A percentile compares a stretch with the other conserved stretches of the same genome.
Conservation (phyloP, 2,888 invertebrate genomes). For the Agonum fuliginosum region DNA sequence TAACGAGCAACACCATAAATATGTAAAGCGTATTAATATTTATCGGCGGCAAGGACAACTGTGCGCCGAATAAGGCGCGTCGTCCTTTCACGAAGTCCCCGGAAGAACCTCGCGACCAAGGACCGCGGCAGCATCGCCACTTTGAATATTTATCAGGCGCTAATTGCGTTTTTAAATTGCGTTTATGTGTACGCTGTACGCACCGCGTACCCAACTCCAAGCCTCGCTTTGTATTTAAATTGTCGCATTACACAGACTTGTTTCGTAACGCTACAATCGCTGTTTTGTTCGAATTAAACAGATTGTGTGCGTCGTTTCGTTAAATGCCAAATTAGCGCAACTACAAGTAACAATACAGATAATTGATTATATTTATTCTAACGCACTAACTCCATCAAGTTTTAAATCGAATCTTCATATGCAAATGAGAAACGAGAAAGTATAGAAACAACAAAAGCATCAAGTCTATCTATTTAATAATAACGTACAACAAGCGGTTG, state of each 20-base stretch:
- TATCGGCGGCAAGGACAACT: constrained; percentile 56
- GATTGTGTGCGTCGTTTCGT: constrained; percentile 12
- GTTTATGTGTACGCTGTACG: constrained; percentile 53
- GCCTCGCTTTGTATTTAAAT: constrained; percentile 56
- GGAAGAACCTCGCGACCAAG: constrained; percentile 57
- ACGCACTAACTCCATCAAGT: not conserved
- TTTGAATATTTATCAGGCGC: constrained; percentile 59
- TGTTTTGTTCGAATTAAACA: constrained; percentile 33
- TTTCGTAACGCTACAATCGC: constrained; percentile 32
- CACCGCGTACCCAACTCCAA: constrained; percentile 8
- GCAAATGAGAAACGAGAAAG: not conserved
- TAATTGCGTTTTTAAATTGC: constrained; percentile 60
- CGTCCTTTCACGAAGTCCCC: constrained; percentile 57
- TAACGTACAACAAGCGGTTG: not conserved
- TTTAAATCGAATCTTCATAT: not conserved
- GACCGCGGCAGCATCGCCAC: constrained; percentile 53
- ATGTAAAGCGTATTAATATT: constrained; percentile 57
- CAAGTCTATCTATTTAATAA: constrained; percentile 24
- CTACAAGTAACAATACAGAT: not conserved
- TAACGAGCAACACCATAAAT: constrained; percentile 50
- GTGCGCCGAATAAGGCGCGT: constrained; percentile 56
- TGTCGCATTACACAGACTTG: constrained; percentile 48
- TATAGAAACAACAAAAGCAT: constrained; percentile 1
- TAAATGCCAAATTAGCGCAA: constrained; percentile 27
- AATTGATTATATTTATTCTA: constrained; percentile 1